Evolutionary conservation across 2,113 vertebrate species (phyloP).

Genomic region (Polypterus bichir): DNA sequence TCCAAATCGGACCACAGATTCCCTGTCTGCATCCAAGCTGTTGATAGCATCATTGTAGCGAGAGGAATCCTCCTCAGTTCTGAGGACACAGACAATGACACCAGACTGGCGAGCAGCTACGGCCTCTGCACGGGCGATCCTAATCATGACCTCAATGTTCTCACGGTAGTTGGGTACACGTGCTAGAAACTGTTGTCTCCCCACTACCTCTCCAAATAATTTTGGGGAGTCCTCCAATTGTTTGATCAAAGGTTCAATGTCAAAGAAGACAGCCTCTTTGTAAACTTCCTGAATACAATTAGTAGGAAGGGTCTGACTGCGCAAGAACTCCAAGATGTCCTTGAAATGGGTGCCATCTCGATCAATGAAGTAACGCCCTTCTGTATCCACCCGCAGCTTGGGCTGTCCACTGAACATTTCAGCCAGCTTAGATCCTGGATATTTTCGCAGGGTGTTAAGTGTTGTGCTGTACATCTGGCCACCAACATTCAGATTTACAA

Average conservation of each 20-base stretch:
- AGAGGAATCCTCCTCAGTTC: conserved; percentile 49
- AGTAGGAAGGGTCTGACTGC: conserved; percentile 55
- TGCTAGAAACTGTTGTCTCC: conserved; percentile 72
- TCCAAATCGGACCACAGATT: conserved; percentile 77
- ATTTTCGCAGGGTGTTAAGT: conserved; percentile 58
- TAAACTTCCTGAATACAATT: conserved; percentile 62
- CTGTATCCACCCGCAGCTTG: conserved; percentile 40
- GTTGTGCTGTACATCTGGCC: conserved; percentile 67
- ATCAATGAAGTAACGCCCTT: conserved; percentile 76
- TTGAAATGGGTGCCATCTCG: conserved; percentile 65
- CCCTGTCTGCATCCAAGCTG: conserved; percentile 54
- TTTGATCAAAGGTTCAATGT: conserved; percentile 67
- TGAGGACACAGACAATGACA: conserved; percentile 62
- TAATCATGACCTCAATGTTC: conserved; percentile 81
- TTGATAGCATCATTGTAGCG: conserved; percentile 48
- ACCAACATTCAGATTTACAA: conserved; percentile 72
- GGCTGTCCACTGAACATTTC: conserved; percentile 52
- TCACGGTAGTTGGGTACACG: conserved; percentile 72
- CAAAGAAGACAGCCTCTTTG: conserved; percentile 68
- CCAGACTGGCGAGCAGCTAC: conserved; percentile 56
- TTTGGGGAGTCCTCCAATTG: conserved; percentile 66
- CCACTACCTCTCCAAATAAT: conserved; percentile 76
- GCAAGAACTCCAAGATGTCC: conserved; percentile 71
- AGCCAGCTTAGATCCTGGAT: conserved; percentile 62
- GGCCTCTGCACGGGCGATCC: conserved; percentile 70